These are phyloP conservation scores for Chromis chromis DNA, from an alignment of 2,797 vertebrate genomes.

Conservation along the genomic window DNA sequence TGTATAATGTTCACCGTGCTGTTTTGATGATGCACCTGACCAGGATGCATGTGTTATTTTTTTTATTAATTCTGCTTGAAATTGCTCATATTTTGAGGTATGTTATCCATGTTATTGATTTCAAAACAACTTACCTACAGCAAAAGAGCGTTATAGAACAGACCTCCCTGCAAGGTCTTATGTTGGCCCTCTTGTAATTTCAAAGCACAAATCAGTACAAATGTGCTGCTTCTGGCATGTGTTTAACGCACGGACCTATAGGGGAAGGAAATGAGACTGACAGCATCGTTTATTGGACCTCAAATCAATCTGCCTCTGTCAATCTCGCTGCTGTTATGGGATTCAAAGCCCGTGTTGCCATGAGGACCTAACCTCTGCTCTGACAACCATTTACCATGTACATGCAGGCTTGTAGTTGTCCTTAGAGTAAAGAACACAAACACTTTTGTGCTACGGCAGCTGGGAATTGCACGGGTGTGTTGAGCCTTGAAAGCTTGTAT, in stretches of 20 bases:
- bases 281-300: slow-evolving; percentile 61
- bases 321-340: slow-evolving; percentile 48
- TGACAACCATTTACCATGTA: slow-evolving; percentile 55
- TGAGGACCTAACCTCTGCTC: slow-evolving; percentile 53
- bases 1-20: neutral
- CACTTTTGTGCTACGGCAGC: slow-evolving; percentile 1
- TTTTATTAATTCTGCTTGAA: neutral
- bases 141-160: slow-evolving; percentile 5
- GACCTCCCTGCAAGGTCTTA: slow-evolving; percentile 22
- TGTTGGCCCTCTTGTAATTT: slow-evolving; percentile 38
- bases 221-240: slow-evolving; percentile 41
- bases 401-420: slow-evolving; percentile 36
- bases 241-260: slow-evolving; percentile 49
- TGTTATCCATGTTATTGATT: neutral
- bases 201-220: slow-evolving; percentile 34
- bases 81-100: neutral
- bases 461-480: slow-evolving; percentile 33
- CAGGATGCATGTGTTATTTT: neutral
- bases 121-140: neutral
- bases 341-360: slow-evolving; percentile 47
- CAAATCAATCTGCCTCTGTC: slow-evolving; percentile 72
- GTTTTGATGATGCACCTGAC: neutral
- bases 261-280: slow-evolving; percentile 51
- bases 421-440: slow-evolving; percentile 47
- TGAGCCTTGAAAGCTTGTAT: slow-evolving; percentile 33